Evolutionary conservation across 2,888 invertebrate genomes (phyloP).

Genomic region (Candidula unifasciata): DNA sequence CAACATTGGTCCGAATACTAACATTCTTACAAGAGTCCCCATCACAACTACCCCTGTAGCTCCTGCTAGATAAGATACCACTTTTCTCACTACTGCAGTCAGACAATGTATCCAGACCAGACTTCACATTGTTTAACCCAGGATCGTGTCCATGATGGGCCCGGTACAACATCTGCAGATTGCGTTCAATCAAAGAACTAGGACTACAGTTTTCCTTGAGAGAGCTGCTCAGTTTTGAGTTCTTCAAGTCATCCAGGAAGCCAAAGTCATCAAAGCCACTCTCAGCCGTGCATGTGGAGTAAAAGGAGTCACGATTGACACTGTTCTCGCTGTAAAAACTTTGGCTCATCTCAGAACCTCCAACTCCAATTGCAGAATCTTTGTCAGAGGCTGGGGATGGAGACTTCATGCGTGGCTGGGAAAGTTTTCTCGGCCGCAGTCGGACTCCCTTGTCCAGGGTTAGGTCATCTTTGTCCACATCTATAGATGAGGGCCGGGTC

Average conservation of each 20-base stretch:
- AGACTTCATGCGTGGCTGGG: conserved; percentile 31
- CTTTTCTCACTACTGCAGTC: conserved; percentile 49
- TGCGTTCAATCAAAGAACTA: conserved; percentile 66
- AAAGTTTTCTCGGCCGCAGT: conserved; percentile 35
- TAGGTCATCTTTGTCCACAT: conserved; percentile 27
- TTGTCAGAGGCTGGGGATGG: conserved; percentile 54
- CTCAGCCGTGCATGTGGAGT: conserved; percentile 58
- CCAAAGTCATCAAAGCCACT: conserved; percentile 58
- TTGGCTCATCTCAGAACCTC: conserved; percentile 46
- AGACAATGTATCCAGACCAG: conserved; percentile 46
- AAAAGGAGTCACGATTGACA: conserved; percentile 56
- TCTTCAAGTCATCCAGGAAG: conserved; percentile 50
- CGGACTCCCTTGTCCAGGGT: conserved; percentile 12
- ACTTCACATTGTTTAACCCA: conserved; percentile 40
- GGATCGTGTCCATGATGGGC: conserved; percentile 48
- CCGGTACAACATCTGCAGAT: conserved; percentile 42
- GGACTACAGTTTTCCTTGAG: conserved; percentile 71
- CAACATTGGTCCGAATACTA: conserved; percentile 35
- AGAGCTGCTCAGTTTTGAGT: conserved; percentile 58
- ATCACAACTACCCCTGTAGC: conserved; percentile 41
- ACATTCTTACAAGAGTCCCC: conserved; percentile 1
- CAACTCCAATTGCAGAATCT: conserved; percentile 54
- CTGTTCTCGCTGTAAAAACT: conserved; percentile 53
- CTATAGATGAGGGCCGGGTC: conserved; percentile 38
- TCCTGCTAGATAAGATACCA: conserved; percentile 44